phyloP scores from a whole-genome alignment of 2,113 vertebrate genomes.

The Gnathonemus echidnorhynchus region DNA sequence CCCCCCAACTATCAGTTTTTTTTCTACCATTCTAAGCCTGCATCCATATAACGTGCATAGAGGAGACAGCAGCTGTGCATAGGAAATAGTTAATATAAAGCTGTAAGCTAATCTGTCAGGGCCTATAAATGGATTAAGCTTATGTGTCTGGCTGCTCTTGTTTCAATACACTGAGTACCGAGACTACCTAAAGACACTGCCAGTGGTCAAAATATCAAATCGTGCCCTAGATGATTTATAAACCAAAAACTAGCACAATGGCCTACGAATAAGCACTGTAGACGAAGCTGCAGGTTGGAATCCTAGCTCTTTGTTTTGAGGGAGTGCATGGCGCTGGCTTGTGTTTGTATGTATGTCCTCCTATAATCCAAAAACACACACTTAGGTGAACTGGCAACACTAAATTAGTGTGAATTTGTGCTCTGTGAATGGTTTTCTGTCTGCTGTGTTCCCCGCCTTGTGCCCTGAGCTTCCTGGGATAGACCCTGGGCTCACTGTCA shows the following conservation, averaged over 20 bases:
- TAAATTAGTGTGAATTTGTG: not conserved
- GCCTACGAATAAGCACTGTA: not conserved
- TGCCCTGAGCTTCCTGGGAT: not conserved
- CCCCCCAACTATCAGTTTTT: not conserved
- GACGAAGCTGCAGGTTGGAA: not conserved
- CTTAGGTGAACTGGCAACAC: not conserved
- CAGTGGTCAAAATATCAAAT: not conserved
- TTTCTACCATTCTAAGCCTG: not conserved
- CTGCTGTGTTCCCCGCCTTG: not conserved
- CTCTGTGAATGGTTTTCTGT: not conserved
- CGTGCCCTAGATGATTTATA: not conserved
- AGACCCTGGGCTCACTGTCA: not conserved
- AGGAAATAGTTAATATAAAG: not conserved
- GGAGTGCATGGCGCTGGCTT: not conserved
- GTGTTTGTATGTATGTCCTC: not conserved
- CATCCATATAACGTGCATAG: not conserved
- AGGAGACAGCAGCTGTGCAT: not conserved
- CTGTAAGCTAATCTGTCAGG: not conserved
- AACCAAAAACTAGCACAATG: not conserved
- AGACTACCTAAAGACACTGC: not conserved
- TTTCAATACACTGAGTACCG: not conserved
- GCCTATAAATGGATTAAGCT: not conserved
- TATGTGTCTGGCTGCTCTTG: not conserved
- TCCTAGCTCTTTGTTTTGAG: not conserved
- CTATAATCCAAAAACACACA: not conserved